Conservation (phyloP, 2,888 invertebrate species). For the Lacanobia wlatinum region DNA sequence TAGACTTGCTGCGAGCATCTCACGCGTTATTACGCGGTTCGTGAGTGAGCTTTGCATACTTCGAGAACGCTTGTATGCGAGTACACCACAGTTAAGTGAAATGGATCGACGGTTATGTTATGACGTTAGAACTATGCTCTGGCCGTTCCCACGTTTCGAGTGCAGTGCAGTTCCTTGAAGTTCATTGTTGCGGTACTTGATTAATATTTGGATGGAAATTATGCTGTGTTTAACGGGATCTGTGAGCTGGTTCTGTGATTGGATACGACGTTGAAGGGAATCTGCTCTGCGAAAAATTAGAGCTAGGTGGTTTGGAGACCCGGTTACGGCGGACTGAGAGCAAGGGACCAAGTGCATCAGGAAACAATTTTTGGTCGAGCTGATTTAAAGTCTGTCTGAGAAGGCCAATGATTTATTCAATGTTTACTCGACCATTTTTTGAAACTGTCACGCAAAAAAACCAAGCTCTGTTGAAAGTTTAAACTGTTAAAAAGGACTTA, state of each 20-base stretch:
- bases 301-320: not conserved
- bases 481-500: not conserved
- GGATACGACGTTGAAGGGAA: not conserved
- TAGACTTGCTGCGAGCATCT: conserved; percentile 78
- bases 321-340: not conserved
- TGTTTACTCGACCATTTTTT: not conserved
- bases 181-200: conserved; percentile 71
- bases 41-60: conserved; percentile 90
- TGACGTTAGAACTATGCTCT: conserved; percentile 77
- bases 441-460: not conserved
- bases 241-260: not conserved
- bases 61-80: conserved; percentile 86
- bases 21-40: conserved; percentile 84
- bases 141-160: conserved; percentile 79
- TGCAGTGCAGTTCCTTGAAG: conserved; percentile 69
- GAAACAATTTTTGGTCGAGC: not conserved
- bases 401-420: too few species aligned
- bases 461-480: not conserved
- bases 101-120: conserved; percentile 86
- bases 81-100: conserved; percentile 85
- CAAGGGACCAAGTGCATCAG: not conserved
- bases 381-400: too few species aligned
- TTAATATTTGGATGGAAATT: conserved; percentile 59
- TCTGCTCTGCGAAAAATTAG: not conserved
- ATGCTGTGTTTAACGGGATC: conserved; percentile 15